These are phyloP conservation scores for Scomberomorus guttatus DNA, from an alignment of 2,797 vertebrate genomes.

Conservation along the genomic window DNA sequence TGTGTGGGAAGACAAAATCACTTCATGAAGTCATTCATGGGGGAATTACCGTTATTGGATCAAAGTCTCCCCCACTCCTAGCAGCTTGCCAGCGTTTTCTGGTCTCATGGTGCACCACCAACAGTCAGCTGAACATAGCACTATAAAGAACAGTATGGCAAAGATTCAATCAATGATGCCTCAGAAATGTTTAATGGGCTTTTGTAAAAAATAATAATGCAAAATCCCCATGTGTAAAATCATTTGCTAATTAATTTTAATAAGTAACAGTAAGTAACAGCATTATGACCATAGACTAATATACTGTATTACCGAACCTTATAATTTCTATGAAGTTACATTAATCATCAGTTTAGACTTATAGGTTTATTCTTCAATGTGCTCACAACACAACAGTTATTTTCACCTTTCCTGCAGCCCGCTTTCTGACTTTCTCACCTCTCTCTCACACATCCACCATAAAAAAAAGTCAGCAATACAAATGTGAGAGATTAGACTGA, in stretches of 20 bases:
- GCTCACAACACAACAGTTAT: not conserved
- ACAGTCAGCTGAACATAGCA: constrained; percentile 47
- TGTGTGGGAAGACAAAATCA: constrained; percentile 76
- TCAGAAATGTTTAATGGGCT: constrained; percentile 47
- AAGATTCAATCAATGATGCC: constrained; percentile 56
- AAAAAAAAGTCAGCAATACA: not conserved
- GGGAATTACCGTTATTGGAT: constrained; percentile 80
- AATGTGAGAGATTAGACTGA: not conserved
- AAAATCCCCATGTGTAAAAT: constrained; percentile 35
- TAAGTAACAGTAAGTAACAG: constrained; percentile 11
- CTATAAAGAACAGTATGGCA: constrained; percentile 48
- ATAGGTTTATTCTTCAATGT: not conserved
- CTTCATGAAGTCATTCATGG: constrained; percentile 77
- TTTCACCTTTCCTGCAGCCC: not conserved
- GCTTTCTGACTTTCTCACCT: not conserved
- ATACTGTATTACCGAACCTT: not conserved
- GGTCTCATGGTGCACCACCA: constrained; percentile 48
- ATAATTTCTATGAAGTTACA: constrained; percentile 11
- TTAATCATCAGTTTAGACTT: not conserved
- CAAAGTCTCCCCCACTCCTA: constrained; percentile 62
- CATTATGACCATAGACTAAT: too few relatives aligned
- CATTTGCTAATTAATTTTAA: constrained; percentile 60
- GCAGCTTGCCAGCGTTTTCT: constrained; percentile 67
- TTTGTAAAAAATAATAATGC: constrained; percentile 52
- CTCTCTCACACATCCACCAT: not conserved